These are phyloP conservation scores for Urocyon cinereoargenteus DNA, from an alignment of 2,797 vertebrate genomes.

Conservation along the genomic window DNA sequence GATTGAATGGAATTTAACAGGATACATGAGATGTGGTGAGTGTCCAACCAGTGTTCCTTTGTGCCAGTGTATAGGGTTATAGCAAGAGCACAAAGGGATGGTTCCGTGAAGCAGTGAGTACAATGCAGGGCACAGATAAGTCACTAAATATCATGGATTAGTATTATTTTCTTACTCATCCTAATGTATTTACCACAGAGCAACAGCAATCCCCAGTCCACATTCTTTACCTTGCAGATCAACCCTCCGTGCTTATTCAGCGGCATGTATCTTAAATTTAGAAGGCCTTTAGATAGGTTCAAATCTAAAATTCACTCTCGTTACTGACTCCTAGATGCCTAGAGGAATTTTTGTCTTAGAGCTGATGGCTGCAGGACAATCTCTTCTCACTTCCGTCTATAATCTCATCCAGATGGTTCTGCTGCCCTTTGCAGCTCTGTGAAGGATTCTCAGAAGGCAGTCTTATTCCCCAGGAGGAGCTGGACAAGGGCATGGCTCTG, in stretches of 20 bases:
- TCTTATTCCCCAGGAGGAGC: not conserved
- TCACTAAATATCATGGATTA: too few relatives aligned
- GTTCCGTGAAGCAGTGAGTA: not conserved
- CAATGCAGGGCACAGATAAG: rapidly evolving
- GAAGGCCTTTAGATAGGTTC: not conserved
- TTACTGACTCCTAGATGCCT: not conserved
- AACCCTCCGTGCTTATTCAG: not conserved
- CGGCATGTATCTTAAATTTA: not conserved
- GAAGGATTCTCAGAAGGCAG: not conserved
- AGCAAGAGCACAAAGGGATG: not conserved
- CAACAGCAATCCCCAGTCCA: rapidly evolving
- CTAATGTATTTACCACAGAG: not conserved
- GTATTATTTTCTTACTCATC: not conserved
- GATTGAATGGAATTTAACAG: not conserved
- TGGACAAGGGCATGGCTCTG: not conserved
- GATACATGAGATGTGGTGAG: not conserved
- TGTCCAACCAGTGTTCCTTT: not conserved
- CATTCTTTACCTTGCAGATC: not conserved
- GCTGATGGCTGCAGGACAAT: rapidly evolving
- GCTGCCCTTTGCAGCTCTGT: rapidly evolving
- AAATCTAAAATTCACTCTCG: not conserved
- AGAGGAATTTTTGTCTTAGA: not conserved
- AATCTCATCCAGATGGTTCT: too few relatives aligned
- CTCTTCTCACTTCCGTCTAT: not conserved
- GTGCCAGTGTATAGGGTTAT: not conserved